Base-by-base conservation (phyloP, 2,888 invertebrate species). In the Heterodera filipjevi region DNA sequence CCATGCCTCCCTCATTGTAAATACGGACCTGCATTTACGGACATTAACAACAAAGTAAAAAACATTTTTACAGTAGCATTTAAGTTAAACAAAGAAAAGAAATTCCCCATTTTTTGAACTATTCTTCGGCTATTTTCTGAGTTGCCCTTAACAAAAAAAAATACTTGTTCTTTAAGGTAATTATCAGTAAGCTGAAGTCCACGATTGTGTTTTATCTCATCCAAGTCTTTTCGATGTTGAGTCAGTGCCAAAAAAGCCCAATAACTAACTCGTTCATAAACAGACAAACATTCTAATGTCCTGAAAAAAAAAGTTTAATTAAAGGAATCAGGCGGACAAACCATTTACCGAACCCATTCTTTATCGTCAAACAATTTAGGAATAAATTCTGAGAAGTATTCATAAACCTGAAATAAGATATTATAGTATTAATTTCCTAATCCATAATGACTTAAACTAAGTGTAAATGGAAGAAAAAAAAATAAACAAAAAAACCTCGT, bases 1-100 rank as follows among this genome's bases (percentile, higher is more conserved):
- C 86, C 85, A 86, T 86, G 44, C 79, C 83, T 6, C 86, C 86
- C 8, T 77, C 74, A 0, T 83, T 78, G 76, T 77, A 84, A 77
- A 76, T 35, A 22, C 27, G 32, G 10, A 77, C 1, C 39, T 66
- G n/a, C 64, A 46, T 53, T n/a, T 49, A 66, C 68, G 27, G n/a
- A 71, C 6, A 39, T 39, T 39, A 10, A 39, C 39, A 39, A 39
- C 12, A 39, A 39, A 39, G 12, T n/a, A n/a, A n/a, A n/a, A n/a
- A n/a, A n/a, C n/a, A n/a, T n/a, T n/a, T n/a, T n/a, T n/a, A n/a
- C n/a, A n/a, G n/a, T n/a, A n/a, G n/a, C n/a, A n/a, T n/a, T n/a
- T n/a, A n/a, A n/a, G n/a, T n/a, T n/a, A n/a, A n/a, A n/a, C n/a
- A n/a, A n/a, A n/a, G n/a, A n/a, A n/a, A n/a, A n/a, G n/a, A n/a